Evolutionary conservation across 1,140 invertebrate genomes (phyloP), one percentile per base, ranked within the genome.

Genomic region (Caenorhabditis remanei): DNA sequence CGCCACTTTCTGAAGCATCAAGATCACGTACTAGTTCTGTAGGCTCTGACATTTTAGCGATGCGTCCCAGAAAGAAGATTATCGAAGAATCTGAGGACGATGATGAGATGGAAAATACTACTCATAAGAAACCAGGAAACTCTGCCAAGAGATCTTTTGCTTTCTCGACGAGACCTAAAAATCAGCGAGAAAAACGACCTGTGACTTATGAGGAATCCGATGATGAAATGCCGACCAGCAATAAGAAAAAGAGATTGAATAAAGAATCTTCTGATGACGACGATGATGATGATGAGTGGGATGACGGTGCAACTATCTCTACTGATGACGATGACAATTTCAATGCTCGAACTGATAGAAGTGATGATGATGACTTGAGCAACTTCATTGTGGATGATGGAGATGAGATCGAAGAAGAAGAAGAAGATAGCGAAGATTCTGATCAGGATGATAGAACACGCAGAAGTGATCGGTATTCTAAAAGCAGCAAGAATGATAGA

Each of bases 51-150:
- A 50, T 50, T 79, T 24, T 50, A 9, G 7, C 43, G 7, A 8
- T 71, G n/a, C 43, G 19, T 13, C 13, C 4, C 21, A 79, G 53
- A 11, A 79, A 79, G 5, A 50, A 50, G 1, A 46, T 79, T 4
- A 46, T 71, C 14, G 65, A 43, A 71, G 65, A 71, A 4, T 43
- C 65, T 13, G 65, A 71, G 9, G 65, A 46, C 46, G 71, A 79
- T 4, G 46, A 71, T 7, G 65, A 46, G 41, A 41, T 43, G 13
- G 16, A 43, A 50, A 16, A 32, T 16, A 3, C 6, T 9, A 79
- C n/a, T n/a, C n/a, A 43, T 13, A 24, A 79, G 46, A 21, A 79
- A 13, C 9, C 21, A 2, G 14, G 19, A 71, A 6, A 41, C 4
- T 19, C 11, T 9, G 43, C 24, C 21, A 65, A 11, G 1, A 14